A percentile compares a stretch with the other conserved stretches of the same genome.
Conservation (phyloP, 2,888 invertebrate species). For the Thyatira batis region DNA sequence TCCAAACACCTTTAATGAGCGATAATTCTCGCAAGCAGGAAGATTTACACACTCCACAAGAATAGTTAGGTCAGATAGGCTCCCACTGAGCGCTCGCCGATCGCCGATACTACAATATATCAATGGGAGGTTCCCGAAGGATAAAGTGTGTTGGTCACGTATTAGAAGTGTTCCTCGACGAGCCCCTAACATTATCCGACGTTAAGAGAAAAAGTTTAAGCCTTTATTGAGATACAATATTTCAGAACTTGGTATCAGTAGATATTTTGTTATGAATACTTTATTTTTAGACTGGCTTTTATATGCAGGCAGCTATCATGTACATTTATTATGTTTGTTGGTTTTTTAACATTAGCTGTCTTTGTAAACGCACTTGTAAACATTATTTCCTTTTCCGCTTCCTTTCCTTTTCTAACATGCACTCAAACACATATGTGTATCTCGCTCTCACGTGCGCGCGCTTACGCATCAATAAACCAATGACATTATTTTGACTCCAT, state of each 20-base stretch:
- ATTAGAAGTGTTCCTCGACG: slow-evolving; percentile 67
- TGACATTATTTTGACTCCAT: too few species aligned
- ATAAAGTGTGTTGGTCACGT: slow-evolving; percentile 69
- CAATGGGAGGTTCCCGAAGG: slow-evolving; percentile 55
- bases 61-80: slow-evolving; percentile 52
- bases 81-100: slow-evolving; percentile 36
- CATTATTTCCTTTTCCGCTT: too few species aligned
- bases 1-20: slow-evolving; percentile 57
- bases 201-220: slow-evolving; percentile 46
- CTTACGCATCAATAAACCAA: too few species aligned
- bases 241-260: background rate
- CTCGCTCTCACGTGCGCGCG: too few species aligned
- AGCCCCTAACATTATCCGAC: slow-evolving; percentile 56
- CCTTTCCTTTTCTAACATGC: too few species aligned
- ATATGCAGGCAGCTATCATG: too few species aligned
- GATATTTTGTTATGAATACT: background rate
- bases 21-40: slow-evolving; percentile 54
- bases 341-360: too few species aligned
- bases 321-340: too few species aligned
- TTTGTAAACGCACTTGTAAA: too few species aligned
- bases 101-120: slow-evolving; percentile 60
- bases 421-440: too few species aligned
- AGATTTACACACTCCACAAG: slow-evolving; percentile 59
- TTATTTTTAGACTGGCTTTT: background rate
- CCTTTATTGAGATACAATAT: slow-evolving; percentile 5